Percentiles rank a stretch among this genome's conserved stretches.
These are phyloP conservation scores for Sinocyclocheilus anophthalmus DNA, from an alignment of 2,113 vertebrate species.

Conservation along the genomic window DNA sequence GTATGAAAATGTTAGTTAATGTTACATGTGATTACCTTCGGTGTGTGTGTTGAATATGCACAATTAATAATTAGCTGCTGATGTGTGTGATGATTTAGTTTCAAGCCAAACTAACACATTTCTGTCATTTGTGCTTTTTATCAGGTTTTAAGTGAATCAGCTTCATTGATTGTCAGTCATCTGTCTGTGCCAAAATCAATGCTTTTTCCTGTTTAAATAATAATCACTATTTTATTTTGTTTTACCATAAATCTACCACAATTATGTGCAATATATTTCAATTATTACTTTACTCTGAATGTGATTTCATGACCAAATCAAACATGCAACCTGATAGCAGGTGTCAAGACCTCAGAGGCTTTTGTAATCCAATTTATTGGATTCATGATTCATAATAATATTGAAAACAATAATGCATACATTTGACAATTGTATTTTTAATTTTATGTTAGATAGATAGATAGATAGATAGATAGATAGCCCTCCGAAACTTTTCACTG, in stretches of 20 bases:
- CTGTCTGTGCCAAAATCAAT: neutral
- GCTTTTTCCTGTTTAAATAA: neutral
- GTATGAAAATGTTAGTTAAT: neutral
- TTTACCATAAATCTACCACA: neutral
- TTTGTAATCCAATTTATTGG: neutral
- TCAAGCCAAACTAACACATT: neutral
- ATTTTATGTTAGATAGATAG: neutral
- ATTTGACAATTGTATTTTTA: neutral
- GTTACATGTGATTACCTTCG: neutral
- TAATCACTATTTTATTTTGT: neutral
- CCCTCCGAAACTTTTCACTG: neutral
- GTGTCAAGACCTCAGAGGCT: neutral
- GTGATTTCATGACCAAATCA: neutral
- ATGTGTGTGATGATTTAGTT: neutral
- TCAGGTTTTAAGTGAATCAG: neutral
- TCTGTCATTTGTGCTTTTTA: neutral
- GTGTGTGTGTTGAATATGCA: neutral
- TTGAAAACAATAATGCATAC: neutral
- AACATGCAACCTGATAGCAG: constrained; percentile 16
- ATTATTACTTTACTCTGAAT: neutral
- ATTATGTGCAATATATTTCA: neutral
- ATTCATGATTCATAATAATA: neutral
- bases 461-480: neutral
- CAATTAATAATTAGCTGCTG: constrained; percentile 16
- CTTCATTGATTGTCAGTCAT: too few species aligned